Percentiles rank a stretch among this genome's conserved stretches.
Evolutionary conservation across 2,113 vertebrate genomes (phyloP).

Genomic region (Fulmarus glacialis): DNA sequence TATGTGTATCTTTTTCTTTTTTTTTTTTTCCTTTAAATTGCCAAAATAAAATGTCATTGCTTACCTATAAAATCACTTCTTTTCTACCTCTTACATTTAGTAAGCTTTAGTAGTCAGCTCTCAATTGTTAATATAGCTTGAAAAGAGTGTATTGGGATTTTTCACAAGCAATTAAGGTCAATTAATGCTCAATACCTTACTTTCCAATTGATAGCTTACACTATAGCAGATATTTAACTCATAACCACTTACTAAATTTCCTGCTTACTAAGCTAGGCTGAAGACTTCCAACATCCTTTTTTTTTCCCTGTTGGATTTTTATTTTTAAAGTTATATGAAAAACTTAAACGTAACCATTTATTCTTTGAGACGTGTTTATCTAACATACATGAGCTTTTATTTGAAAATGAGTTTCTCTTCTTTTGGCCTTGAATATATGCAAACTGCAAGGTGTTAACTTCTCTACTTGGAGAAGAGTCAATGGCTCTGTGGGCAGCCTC

Average conservation of each 20-base stretch:
- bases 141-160: neutral
- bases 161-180: conserved; percentile 14
- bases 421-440: neutral
- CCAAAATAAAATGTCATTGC: neutral
- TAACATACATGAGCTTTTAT: neutral
- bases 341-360: neutral
- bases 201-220: neutral
- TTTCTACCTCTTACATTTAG: neutral
- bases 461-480: neutral
- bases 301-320: neutral
- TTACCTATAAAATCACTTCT: neutral
- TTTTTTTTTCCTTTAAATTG: neutral
- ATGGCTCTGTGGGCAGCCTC: neutral
- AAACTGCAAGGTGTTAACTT: neutral
- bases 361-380: neutral
- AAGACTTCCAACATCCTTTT: neutral
- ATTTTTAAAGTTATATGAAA: neutral
- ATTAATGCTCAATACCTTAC: neutral
- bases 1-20: neutral
- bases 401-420: neutral
- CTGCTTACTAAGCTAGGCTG: neutral
- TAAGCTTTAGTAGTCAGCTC: neutral
- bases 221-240: neutral
- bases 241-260: neutral
- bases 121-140: neutral